These are phyloP conservation scores for Habroteleia sp. DNA, from an alignment of 2,888 invertebrate species.

Conservation along the genomic window DNA sequence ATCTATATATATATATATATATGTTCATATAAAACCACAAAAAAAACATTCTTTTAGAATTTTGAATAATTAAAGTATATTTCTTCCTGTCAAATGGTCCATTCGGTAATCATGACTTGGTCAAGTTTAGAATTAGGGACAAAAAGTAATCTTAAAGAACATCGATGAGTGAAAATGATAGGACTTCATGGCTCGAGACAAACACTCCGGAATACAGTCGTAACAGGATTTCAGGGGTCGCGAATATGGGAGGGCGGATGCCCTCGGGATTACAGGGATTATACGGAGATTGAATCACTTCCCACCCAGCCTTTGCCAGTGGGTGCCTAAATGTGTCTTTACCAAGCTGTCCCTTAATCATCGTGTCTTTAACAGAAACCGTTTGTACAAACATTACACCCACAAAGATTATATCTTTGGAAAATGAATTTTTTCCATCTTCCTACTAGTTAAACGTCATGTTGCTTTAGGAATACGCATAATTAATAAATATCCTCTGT, in stretches of 20 bases:
- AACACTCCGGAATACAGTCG: conserved; percentile 60
- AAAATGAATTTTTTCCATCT: conserved; percentile 34
- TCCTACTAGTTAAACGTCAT: no score
- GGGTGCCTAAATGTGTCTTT: conserved; percentile 70
- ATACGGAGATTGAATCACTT: conserved; percentile 77
- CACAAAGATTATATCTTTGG: conserved; percentile 45
- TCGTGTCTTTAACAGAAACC: conserved; percentile 70
- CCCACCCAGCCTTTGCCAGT: conserved; percentile 67
- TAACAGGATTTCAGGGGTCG: conserved; percentile 61
- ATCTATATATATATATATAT: no score
- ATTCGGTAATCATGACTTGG: conserved; percentile 35
- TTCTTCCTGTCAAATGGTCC: no score
- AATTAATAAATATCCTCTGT: no score
- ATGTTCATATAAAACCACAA: no score
- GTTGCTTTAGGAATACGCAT: no score
- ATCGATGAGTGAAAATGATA: conserved; percentile 63
- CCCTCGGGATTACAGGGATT: conserved; percentile 77
- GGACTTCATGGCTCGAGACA: conserved; percentile 52
- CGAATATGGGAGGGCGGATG: conserved; percentile 66
- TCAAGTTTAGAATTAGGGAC: conserved; percentile 32
- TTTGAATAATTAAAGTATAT: no score
- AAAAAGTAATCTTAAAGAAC: conserved; percentile 48
- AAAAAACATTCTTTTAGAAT: no score
- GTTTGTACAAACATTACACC: conserved; percentile 61
- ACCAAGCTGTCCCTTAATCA: conserved; percentile 73